phyloP scores from a whole-genome alignment of 1,140 invertebrate genomes.

The Pogonomyrmex californicus region DNA sequence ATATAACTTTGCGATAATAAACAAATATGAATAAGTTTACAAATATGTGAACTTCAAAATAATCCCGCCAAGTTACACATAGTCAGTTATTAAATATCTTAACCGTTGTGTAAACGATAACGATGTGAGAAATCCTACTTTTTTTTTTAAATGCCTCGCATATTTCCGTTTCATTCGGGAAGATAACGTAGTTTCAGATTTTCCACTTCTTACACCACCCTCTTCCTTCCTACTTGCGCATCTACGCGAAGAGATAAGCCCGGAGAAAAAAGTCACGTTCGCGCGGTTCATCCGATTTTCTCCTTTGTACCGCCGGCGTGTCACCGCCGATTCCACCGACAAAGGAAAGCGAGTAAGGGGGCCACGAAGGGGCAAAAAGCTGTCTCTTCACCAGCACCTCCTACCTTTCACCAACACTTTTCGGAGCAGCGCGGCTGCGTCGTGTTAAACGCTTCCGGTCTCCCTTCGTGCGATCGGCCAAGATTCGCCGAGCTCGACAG shows the following conservation, averaged over 20 bases:
- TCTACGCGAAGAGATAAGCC: neutral
- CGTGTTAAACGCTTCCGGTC: conserved; percentile 52
- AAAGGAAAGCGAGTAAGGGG: conserved; percentile 10
- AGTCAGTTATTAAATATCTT: neutral
- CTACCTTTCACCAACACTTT: neutral
- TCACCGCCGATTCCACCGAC: conserved; percentile 23
- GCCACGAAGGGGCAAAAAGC: conserved; percentile 6
- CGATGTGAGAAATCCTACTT: neutral
- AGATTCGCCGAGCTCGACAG: conserved; percentile 75
- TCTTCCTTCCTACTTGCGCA: neutral
- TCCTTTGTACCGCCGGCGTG: neutral
- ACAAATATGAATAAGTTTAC: neutral
- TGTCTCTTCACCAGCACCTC: neutral
- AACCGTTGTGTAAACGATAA: neutral
- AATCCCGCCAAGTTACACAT: neutral
- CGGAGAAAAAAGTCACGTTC: conserved; percentile 34
- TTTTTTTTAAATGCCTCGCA: no score
- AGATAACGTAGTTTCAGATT: conserved; percentile 33
- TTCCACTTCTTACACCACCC: neutral
- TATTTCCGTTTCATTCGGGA: neutral
- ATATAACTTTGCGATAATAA: neutral
- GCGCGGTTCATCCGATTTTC: conserved; percentile 48
- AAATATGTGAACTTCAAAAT: neutral
- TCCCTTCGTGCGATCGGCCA: conserved; percentile 47
- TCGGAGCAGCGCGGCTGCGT: neutral